A percentile compares a stretch with the other conserved stretches of the same genome.
These are phyloP conservation scores for Drosophila obscura DNA, from an alignment of 1,140 invertebrate species.

Conservation along the genomic window DNA sequence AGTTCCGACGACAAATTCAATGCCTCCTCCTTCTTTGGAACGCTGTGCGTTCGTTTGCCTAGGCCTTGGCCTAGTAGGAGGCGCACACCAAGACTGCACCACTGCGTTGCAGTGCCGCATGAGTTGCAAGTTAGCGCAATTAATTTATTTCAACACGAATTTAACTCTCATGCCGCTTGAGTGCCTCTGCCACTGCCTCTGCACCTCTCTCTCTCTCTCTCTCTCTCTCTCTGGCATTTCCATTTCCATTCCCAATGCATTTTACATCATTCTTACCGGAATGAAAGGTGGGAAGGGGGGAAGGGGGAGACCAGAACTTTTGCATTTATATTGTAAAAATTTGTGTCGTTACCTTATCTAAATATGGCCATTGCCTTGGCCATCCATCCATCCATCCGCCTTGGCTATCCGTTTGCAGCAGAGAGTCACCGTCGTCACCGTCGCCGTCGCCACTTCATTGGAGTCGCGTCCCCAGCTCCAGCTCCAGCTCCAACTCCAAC, in stretches of 20 bases:
- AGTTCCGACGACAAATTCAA: constrained; percentile 74
- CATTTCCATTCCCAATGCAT: constrained; percentile 47
- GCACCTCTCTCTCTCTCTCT: not conserved
- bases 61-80: constrained; percentile 62
- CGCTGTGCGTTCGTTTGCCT: constrained; percentile 34
- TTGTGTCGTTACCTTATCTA: constrained; percentile 80
- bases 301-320: constrained; percentile 16
- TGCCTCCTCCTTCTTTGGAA: not conserved
- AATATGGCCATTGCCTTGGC: constrained; percentile 81
- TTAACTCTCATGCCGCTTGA: constrained; percentile 77
- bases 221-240: not conserved
- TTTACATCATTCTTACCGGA: constrained; percentile 69
- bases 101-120: constrained; percentile 62
- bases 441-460: constrained; percentile 4
- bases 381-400: constrained; percentile 39
- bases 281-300: constrained; percentile 8
- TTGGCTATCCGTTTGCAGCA: constrained; percentile 54
- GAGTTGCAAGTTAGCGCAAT: constrained; percentile 82
- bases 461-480: no score
- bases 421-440: constrained; percentile 36
- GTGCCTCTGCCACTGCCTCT: constrained; percentile 39
- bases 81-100: not conserved
- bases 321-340: constrained; percentile 75
- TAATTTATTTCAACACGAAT: constrained; percentile 83
- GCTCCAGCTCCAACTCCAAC: no score